These are phyloP conservation scores for Diabrotica undecimpunctata DNA, from an alignment of 1,140 invertebrate species.

Conservation along the genomic window DNA sequence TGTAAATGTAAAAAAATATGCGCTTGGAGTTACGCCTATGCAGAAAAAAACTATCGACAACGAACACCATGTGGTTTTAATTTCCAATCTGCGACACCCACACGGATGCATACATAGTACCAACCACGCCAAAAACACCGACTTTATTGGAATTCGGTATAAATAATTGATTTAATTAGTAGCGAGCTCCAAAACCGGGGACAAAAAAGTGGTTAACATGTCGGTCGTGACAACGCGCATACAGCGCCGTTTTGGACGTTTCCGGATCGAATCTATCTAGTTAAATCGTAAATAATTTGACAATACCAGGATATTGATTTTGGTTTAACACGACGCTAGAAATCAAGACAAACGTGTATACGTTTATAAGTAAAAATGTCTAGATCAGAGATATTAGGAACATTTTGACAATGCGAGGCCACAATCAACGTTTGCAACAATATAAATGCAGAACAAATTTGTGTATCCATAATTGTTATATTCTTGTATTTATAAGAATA, in stretches of 20 bases:
- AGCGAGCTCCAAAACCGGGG: conserved; percentile 3
- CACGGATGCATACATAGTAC: conserved; percentile 9
- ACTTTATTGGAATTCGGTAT: conserved; percentile 28
- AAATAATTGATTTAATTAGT: conserved; percentile 36
- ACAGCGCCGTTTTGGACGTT: neutral
- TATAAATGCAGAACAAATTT: too few species aligned
- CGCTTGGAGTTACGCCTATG: neutral
- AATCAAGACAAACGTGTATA: neutral
- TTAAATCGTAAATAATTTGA: neutral
- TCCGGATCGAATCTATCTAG: neutral
- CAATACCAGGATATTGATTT: neutral
- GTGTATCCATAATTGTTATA: too few species aligned
- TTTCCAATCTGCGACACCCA: conserved; percentile 37
- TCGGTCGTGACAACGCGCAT: neutral
- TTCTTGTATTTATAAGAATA: too few species aligned
- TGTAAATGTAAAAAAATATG: too few species aligned
- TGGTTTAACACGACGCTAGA: neutral
- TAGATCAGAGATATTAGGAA: too few species aligned
- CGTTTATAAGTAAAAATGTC: too few species aligned
- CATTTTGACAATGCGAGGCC: too few species aligned
- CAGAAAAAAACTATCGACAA: neutral
- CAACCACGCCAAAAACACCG: conserved; percentile 17
- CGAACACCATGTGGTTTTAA: conserved; percentile 35
- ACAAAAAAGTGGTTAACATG: conserved; percentile 21
- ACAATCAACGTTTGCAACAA: too few species aligned